Percentiles rank a stretch among this genome's conserved stretches.
Conservation (phyloP, 2,113 vertebrate genomes). For the Stomatorhinus ivindoensis region DNA sequence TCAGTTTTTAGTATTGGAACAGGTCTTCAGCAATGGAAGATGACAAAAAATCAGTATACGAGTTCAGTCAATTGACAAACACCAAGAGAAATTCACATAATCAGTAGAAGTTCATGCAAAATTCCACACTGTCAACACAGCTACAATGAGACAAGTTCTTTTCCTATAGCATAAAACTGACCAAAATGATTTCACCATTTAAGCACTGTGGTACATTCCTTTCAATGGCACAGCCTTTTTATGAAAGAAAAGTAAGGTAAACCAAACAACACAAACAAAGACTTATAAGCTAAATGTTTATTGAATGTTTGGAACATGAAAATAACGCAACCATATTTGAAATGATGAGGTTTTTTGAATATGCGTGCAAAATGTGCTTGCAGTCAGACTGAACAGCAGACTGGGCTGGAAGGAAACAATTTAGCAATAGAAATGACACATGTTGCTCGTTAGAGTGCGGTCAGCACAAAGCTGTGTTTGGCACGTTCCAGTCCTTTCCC, state of each 20-base stretch:
- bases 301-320: slow-evolving; percentile 34
- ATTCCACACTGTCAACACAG: not conserved
- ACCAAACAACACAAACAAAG: slow-evolving; percentile 13
- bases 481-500: slow-evolving; percentile 39
- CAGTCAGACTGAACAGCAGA: slow-evolving; percentile 28
- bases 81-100: not conserved
- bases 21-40: not conserved
- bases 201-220: not conserved
- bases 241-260: slow-evolving; percentile 17
- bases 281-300: slow-evolving; percentile 25
- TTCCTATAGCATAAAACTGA: not conserved
- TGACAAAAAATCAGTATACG: not conserved
- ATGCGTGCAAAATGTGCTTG: slow-evolving; percentile 22
- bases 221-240: not conserved
- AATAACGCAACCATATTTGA: slow-evolving; percentile 8
- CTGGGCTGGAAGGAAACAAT: slow-evolving; percentile 30
- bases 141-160: not conserved
- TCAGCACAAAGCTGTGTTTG: slow-evolving; percentile 40
- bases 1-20: not conserved
- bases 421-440: slow-evolving; percentile 44
- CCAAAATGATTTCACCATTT: not conserved
- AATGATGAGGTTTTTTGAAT: slow-evolving; percentile 11
- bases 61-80: not conserved
- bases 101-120: not conserved
- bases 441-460: slow-evolving; percentile 45